phyloP scores from a whole-genome alignment of 2,888 invertebrate species.

The Mythimna vitellina region DNA sequence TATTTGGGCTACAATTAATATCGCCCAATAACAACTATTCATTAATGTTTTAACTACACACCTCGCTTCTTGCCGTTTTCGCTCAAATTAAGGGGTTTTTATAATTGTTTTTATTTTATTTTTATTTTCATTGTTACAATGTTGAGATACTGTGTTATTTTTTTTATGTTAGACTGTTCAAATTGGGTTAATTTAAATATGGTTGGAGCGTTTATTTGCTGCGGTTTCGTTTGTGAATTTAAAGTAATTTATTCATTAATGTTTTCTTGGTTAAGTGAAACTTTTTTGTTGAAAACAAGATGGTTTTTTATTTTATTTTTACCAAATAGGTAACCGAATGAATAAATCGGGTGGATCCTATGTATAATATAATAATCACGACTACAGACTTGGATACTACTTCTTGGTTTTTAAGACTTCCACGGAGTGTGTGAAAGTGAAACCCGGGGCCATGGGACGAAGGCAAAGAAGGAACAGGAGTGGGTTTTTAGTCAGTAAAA shows the following conservation, averaged over 20 bases:
- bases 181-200: slow-evolving; percentile 50
- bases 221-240: slow-evolving; percentile 17
- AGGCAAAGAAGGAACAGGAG: too few species aligned
- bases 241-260: slow-evolving; percentile 17
- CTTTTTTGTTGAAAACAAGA: not conserved
- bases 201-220: slow-evolving; percentile 13
- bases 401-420: too few species aligned
- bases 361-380: too few species aligned
- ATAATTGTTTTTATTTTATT: slow-evolving; percentile 58
- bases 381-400: too few species aligned
- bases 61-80: slow-evolving; percentile 58
- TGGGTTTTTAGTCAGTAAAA: too few species aligned
- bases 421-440: too few species aligned
- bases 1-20: slow-evolving; percentile 82
- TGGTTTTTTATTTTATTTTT: too few species aligned
- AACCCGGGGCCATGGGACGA: too few species aligned
- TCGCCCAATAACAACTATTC: slow-evolving; percentile 81
- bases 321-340: too few species aligned
- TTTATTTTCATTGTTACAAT: slow-evolving; percentile 59
- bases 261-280: not conserved
- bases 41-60: slow-evolving; percentile 79
- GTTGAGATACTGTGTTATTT: slow-evolving; percentile 56
- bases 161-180: slow-evolving; percentile 50
- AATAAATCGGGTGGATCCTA: too few species aligned
- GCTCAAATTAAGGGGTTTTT: slow-evolving; percentile 42